phyloP scores from a whole-genome alignment of 1,140 invertebrate species.

The Teleogryllus occipitalis region DNA sequence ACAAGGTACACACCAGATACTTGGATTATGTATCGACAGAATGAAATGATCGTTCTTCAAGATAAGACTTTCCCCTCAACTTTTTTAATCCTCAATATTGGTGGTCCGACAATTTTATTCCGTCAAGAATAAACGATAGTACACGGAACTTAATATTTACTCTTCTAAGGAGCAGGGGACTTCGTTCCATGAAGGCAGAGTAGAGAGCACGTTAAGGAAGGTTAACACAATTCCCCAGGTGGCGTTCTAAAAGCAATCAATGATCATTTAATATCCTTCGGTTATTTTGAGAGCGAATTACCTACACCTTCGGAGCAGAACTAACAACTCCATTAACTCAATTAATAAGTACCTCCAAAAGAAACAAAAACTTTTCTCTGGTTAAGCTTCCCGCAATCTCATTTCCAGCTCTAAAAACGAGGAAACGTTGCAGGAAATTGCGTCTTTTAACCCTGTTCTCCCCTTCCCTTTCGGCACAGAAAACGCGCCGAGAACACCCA shows the following conservation, averaged over 20 bases:
- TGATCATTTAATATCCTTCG: background rate
- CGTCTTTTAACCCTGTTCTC: background rate
- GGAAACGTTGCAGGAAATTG: background rate
- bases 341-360: background rate
- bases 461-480: background rate
- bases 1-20: too few species aligned
- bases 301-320: background rate
- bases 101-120: background rate
- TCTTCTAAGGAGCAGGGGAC: background rate
- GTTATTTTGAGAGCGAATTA: background rate
- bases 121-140: background rate
- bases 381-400: background rate
- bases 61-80: too few species aligned
- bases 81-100: background rate
- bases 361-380: background rate
- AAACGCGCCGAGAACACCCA: too few species aligned
- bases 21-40: too few species aligned
- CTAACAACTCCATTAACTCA: background rate
- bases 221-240: background rate
- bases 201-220: background rate
- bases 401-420: background rate
- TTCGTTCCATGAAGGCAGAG: background rate
- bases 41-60: too few species aligned
- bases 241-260: background rate
- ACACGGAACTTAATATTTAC: background rate